phyloP scores from a whole-genome alignment of 1,140 invertebrate genomes.

The Pomacea maculata region DNA sequence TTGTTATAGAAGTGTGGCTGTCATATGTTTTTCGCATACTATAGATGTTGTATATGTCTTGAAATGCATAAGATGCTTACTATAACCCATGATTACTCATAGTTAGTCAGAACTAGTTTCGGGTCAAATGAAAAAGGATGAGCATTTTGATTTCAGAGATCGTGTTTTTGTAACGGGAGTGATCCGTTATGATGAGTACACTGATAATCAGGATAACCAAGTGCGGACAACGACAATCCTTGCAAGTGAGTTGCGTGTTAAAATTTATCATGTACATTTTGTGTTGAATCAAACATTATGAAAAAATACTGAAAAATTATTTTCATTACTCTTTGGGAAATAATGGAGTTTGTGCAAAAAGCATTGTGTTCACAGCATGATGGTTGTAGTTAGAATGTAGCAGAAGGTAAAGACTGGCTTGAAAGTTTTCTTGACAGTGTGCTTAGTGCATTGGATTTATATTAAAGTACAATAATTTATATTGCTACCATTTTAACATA shows the following conservation, averaged over 20 bases:
- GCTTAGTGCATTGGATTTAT: too few species aligned
- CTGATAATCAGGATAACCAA: slow-evolving; percentile 78
- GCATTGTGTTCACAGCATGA: too few species aligned
- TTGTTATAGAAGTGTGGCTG: neutral
- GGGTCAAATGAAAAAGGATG: neutral
- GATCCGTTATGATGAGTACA: slow-evolving; percentile 86
- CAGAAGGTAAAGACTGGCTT: too few species aligned
- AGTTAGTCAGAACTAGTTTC: neutral
- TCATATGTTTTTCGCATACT: neutral
- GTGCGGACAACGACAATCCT: slow-evolving; percentile 81
- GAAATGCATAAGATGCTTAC: neutral
- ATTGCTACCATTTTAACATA: too few species aligned
- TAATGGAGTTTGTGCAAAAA: too few species aligned
- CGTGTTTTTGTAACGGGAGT: slow-evolving; percentile 84
- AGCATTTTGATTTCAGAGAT: slow-evolving; percentile 68
- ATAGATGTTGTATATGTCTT: neutral
- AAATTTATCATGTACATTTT: too few species aligned
- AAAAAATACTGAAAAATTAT: too few species aligned
- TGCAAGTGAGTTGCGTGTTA: slow-evolving; percentile 62
- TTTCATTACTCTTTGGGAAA: too few species aligned
- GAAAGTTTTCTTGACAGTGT: too few species aligned
- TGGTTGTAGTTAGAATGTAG: too few species aligned
- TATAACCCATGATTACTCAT: neutral
- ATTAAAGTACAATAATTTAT: too few species aligned
- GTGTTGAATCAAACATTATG: too few species aligned